Evolutionary conservation across 2,888 invertebrate species (phyloP).

Genomic region (Scaptomyza flava): DNA sequence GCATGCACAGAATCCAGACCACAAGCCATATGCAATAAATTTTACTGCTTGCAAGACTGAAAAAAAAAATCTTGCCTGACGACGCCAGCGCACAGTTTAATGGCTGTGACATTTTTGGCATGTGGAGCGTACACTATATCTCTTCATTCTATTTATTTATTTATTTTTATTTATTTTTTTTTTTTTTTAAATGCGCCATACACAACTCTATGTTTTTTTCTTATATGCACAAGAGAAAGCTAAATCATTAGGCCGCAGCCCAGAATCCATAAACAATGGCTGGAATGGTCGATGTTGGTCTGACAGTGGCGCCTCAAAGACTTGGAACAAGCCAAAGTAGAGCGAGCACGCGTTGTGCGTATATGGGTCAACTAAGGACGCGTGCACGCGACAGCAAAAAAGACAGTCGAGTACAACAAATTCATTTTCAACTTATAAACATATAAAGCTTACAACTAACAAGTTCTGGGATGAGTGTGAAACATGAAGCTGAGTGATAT

Average conservation of each 20-base stretch:
- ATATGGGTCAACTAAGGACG: conserved; percentile 28
- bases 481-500: conserved; percentile 4
- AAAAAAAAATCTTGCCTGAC: not conserved
- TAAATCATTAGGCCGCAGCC: conserved; percentile 23
- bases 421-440: conserved; percentile 24
- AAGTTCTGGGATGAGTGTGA: conserved; percentile 17
- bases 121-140: not conserved
- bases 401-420: conserved; percentile 40
- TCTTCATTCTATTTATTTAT: too few relatives aligned
- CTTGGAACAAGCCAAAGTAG: conserved; percentile 20
- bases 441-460: conserved; percentile 46
- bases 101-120: conserved; percentile 13
- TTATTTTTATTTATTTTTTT: too few relatives aligned
- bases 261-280: conserved; percentile 35
- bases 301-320: conserved; percentile 36
- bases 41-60: conserved; percentile 11
- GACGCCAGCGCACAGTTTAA: conserved; percentile 29
- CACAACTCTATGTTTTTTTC: not conserved
- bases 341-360: conserved; percentile 1
- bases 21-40: conserved; percentile 43
- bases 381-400: conserved; percentile 50
- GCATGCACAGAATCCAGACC: conserved; percentile 20
- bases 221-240: conserved; percentile 3
- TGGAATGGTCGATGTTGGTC: not conserved
- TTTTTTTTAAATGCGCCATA: conserved; percentile 7